Conservation (phyloP, 2,797 vertebrate genomes). For the Erpetoichthys calabaricus region DNA sequence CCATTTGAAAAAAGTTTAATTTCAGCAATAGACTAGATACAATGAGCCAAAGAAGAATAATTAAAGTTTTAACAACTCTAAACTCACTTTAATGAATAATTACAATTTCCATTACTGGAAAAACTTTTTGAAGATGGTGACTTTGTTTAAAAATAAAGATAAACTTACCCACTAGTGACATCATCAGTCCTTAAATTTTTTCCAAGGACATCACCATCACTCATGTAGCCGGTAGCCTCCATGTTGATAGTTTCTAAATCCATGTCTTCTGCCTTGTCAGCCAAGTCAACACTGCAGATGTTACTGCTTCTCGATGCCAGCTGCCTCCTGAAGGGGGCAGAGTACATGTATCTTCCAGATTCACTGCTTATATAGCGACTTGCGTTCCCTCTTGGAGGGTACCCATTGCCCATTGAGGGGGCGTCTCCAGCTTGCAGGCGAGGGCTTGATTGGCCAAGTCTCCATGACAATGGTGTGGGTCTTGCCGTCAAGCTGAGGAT, state of each 20-base stretch:
- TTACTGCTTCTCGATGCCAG: conserved; percentile 51
- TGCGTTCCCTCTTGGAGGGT: conserved; percentile 46
- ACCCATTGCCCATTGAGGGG: conserved; percentile 61
- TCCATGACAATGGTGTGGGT: conserved; percentile 59
- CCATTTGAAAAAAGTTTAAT: no score
- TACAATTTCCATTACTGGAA: background rate
- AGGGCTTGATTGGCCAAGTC: conserved; percentile 63
- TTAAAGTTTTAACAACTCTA: background rate
- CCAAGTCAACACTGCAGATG: conserved; percentile 43
- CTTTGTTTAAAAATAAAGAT: no score
- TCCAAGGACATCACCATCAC: conserved; percentile 82
- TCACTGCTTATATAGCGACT: conserved; percentile 44
- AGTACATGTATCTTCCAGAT: conserved; percentile 66
- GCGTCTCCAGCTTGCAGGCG: conserved; percentile 72
- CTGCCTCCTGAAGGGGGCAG: conserved; percentile 68
- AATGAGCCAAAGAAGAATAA: no score
- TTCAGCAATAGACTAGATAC: no score
- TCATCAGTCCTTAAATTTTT: conserved; percentile 79
- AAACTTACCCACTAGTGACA: conserved; percentile 78
- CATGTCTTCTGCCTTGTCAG: conserved; percentile 51
- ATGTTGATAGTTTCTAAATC: conserved; percentile 63
- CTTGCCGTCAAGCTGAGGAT: conserved; percentile 65
- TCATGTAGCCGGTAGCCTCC: conserved; percentile 90
- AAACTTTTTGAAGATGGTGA: accelerated
- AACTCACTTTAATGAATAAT: no score